Base-by-base conservation (phyloP, 1,140 invertebrate genomes). In the Pogonognathellus flavescens region DNA sequence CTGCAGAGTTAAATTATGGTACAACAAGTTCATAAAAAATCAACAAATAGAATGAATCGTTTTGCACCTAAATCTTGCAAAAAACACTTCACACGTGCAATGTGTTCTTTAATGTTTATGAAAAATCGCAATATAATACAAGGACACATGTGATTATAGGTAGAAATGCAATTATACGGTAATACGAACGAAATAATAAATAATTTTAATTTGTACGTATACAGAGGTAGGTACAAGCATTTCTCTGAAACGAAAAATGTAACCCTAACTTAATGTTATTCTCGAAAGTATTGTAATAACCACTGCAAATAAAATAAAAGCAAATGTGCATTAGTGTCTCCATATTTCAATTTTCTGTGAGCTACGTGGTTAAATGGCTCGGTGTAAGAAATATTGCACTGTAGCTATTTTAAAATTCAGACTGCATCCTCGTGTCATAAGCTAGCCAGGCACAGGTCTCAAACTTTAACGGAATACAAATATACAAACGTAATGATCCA, bases 261-360 rank as follows among this genome's bases (percentile, higher is more conserved):
- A 41, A 41, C n/a, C n/a, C n/a, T n/a, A n/a, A n/a, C 6, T 41
- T 6, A 41, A 41, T 41, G 31, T 41, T 1, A 50, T 14, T 76
- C 41, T 49, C 41, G 31, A 50, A 14, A 76, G 70, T 50, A 76
- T 16, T n/a, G 16, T 50, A 20, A 50, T 7, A 49, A 76, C 41
- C 70, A n/a, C 41, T 49, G 16, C 70, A 76, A 41, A 41, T 49
- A 76, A 50, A 76, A 50, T 76, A 55, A 81, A 81, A 81, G 18
- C 80, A 41, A 81, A 81, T 81, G 80, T 81, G 57, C 81, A 82
- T 82, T 82, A 82, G 22, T 82, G 81, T 82, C 81, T 31, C 55
- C 57, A 82, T 82, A 82, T 60, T 82, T 82, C 81, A 82, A 60
- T 57, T 81, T 25, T 81, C 16, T 81, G 20, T 55, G 53, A 55